phyloP scores from a whole-genome alignment of 1,140 invertebrate genomes.

The Chlorops oryzae region DNA sequence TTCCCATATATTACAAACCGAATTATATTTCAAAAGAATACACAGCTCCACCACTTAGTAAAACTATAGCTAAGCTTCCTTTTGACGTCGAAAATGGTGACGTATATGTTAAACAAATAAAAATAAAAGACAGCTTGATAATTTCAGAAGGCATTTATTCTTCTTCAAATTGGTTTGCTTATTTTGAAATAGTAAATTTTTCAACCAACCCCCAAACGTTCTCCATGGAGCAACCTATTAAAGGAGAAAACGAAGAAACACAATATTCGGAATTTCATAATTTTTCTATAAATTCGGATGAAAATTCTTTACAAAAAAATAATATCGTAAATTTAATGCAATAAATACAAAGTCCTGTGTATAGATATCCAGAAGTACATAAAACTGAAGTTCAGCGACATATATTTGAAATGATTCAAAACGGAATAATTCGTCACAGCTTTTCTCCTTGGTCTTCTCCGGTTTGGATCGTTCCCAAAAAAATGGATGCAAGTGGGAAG shows the following conservation, averaged over 20 bases:
- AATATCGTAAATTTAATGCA: too few species aligned
- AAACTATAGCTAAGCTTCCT: conserved; percentile 4
- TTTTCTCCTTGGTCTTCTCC: not conserved
- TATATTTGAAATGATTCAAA: conserved; percentile 5
- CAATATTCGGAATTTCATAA: too few species aligned
- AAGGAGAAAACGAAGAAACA: too few species aligned
- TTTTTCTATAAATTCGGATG: too few species aligned
- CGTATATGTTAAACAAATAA: not conserved
- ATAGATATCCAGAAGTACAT: conserved; percentile 3
- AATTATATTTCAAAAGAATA: conserved; percentile 4
- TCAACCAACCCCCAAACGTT: too few species aligned
- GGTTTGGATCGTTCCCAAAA: conserved; percentile 1
- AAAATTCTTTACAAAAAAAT: too few species aligned
- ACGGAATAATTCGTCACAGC: conserved; percentile 3
- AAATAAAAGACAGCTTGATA: not conserved
- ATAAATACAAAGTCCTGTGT: conserved; percentile 5
- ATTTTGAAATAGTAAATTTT: conserved; percentile 6
- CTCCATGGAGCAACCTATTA: too few species aligned
- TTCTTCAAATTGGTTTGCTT: conserved; percentile 3
- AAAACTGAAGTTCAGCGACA: conserved; percentile 5
- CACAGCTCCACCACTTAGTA: conserved; percentile 1
- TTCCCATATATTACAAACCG: conserved; percentile 6
- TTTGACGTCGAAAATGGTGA: conserved; percentile 8
- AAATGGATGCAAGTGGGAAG: not conserved
- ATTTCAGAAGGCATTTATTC: conserved; percentile 11